phyloP scores from a whole-genome alignment of 2,113 vertebrate species.

The Laterallus jamaicensis region DNA sequence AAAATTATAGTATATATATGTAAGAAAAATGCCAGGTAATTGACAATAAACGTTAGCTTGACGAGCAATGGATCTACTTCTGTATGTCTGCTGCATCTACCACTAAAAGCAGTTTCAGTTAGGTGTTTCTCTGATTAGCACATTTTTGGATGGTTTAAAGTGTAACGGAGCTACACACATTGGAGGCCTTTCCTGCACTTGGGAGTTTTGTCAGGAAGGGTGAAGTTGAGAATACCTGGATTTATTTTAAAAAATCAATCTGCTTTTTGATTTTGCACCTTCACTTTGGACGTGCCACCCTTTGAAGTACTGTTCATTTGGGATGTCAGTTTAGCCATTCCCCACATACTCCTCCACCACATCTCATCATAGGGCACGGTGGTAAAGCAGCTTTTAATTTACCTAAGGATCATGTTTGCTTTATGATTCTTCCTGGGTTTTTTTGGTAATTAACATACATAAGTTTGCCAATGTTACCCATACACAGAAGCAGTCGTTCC shows the following conservation, averaged over 20 bases:
- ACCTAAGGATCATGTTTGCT: not conserved
- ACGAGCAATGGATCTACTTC: not conserved
- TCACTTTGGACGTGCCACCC: not conserved
- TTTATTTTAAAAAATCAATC: not conserved
- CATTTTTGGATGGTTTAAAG: not conserved
- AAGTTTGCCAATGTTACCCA: not conserved
- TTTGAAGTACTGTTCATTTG: not conserved
- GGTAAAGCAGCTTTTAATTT: not conserved
- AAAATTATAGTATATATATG: not conserved
- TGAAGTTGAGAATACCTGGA: not conserved
- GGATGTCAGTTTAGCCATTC: not conserved
- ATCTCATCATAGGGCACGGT: not conserved
- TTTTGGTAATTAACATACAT: not conserved
- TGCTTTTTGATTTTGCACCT: not conserved
- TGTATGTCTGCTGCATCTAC: not conserved
- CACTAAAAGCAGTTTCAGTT: not conserved
- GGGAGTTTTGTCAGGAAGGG: not conserved
- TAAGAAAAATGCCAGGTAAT: not conserved
- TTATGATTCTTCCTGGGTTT: not conserved
- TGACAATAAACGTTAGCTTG: not conserved
- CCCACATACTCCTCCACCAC: not conserved
- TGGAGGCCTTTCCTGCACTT: not conserved
- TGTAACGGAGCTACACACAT: not conserved
- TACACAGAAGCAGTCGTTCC: not conserved
- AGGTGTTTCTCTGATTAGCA: not conserved